These are phyloP conservation scores for Xerus inauris DNA, from an alignment of 2,113 vertebrate species.

Conservation along the genomic window DNA sequence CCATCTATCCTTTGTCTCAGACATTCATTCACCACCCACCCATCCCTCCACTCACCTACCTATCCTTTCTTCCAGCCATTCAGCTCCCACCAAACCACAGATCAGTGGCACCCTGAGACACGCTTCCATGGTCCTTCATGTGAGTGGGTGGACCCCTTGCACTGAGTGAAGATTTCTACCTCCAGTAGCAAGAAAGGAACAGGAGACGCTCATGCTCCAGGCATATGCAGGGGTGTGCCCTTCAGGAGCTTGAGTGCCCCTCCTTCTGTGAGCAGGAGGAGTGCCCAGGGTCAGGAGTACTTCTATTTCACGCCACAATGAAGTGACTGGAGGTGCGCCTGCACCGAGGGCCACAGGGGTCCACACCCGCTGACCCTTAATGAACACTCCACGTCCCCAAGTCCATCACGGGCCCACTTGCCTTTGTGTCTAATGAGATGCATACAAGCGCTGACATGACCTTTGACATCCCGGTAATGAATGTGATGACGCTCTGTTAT, in stretches of 20 bases:
- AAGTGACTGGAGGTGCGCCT: fast-evolving
- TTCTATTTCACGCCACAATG: background rate
- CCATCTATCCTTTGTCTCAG: too few species aligned
- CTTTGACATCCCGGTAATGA: constrained; percentile 57
- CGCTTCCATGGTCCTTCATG: background rate
- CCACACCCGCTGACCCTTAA: background rate
- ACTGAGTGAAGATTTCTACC: background rate
- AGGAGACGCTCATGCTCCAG: fast-evolving
- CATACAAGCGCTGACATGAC: constrained; percentile 27
- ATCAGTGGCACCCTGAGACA: background rate
- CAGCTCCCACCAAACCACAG: background rate
- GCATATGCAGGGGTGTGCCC: background rate
- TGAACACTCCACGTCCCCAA: background rate
- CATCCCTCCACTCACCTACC: too few species aligned
- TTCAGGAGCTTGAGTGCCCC: fast-evolving
- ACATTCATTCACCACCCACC: background rate
- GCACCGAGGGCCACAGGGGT: background rate
- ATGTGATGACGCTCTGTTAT: background rate
- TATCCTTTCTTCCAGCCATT: background rate
- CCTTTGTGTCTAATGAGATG: constrained; percentile 64
- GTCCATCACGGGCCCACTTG: background rate
- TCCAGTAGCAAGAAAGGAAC: background rate
- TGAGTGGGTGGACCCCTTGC: too few species aligned
- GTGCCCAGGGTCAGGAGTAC: background rate
- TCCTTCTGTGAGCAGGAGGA: background rate